Evolutionary conservation across 1,140 invertebrate genomes (phyloP).

Genomic region (Cephus cinctus): DNA sequence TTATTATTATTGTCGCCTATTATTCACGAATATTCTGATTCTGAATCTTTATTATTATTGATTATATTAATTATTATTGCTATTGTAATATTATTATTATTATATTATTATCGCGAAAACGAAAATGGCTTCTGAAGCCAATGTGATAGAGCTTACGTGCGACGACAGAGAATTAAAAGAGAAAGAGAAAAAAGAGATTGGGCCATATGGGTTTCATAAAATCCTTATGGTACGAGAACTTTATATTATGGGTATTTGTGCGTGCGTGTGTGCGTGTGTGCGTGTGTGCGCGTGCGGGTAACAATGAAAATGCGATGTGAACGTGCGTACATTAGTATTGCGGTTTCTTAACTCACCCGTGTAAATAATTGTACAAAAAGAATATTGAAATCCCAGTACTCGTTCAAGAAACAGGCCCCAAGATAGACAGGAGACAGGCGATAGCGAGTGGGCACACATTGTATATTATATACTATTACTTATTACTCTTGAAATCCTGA

Average conservation of each 20-base stretch:
- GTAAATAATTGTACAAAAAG: conserved; percentile 51
- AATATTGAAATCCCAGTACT: conserved; percentile 16
- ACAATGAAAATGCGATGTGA: conserved; percentile 2
- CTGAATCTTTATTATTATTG: conserved; percentile 32
- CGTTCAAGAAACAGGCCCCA: conserved; percentile 23
- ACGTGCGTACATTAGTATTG: conserved; percentile 30
- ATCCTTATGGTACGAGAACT: conserved; percentile 11
- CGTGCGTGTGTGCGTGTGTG: neutral
- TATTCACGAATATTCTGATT: conserved; percentile 17
- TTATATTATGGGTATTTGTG: conserved; percentile 12
- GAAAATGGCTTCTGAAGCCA: conserved; percentile 53
- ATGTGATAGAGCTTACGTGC: conserved; percentile 57
- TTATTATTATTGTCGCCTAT: conserved; percentile 16
- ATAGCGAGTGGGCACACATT: conserved; percentile 33
- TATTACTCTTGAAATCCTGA: conserved; percentile 48
- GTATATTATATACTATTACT: conserved; percentile 48
- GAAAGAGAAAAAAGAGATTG: conserved; percentile 16
- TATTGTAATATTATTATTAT: conserved; percentile 29
- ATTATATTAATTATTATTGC: conserved; percentile 36
- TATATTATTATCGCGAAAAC: conserved; percentile 38
- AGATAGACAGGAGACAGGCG: conserved; percentile 27
- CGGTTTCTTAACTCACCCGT: conserved; percentile 37
- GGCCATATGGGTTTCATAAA: conserved; percentile 2
- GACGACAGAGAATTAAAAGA: conserved; percentile 34
- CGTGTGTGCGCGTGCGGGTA: neutral